Base-by-base conservation (phyloP, 2,113 vertebrate species). In the Pteruthius melanotis region DNA sequence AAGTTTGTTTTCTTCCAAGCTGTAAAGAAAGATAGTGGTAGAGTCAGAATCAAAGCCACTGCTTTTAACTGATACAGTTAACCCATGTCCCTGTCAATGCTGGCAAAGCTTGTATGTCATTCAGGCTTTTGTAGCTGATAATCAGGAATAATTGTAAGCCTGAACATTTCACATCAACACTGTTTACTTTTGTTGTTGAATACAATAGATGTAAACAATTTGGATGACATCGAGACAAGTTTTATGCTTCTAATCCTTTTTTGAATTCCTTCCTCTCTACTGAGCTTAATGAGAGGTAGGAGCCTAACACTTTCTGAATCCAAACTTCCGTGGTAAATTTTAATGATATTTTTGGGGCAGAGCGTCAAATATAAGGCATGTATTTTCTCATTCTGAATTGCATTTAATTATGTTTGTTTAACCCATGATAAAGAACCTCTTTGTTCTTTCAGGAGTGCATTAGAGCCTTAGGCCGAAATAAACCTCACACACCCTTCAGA, bases 401-500 rank as follows among this genome's bases (percentile, higher is more conserved):
- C 23, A 30, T 56, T 92, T 26, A 84, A 15, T 93, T 59, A 12
- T 31, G 11, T 74, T n/a, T 72, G 52, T 81, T 65, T 27, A 69
- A 23, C 6, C 5, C 3, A 11, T 47, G 6, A 47, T 90, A 42
- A 77, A 70, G 52, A 59, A 64, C 21, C 6, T 81, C 5, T 81
- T 93, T 95, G 42, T 78, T 93, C 45, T 97, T 97, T 76, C 93
- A 99, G 99, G 99, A 99, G 97, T 99, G 99, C 84, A 99, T 99
- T 95, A 98, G 99, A 96, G 99, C 99, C 87, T 98, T 99, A 97
- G 99, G 99, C 89, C 98, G 98, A 83, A 99, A 99, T 98, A 99
- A 99, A 96, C 98, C 99, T 80, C 99, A 99, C 86, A 99, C 99
- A 63, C 99, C 99, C 4, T 99, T 99, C 95, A 98, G 99, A 98